Evolutionary conservation across 1,140 invertebrate genomes (phyloP), one percentile per base, ranked within the genome.

Genomic region (Varroa destructor): DNA sequence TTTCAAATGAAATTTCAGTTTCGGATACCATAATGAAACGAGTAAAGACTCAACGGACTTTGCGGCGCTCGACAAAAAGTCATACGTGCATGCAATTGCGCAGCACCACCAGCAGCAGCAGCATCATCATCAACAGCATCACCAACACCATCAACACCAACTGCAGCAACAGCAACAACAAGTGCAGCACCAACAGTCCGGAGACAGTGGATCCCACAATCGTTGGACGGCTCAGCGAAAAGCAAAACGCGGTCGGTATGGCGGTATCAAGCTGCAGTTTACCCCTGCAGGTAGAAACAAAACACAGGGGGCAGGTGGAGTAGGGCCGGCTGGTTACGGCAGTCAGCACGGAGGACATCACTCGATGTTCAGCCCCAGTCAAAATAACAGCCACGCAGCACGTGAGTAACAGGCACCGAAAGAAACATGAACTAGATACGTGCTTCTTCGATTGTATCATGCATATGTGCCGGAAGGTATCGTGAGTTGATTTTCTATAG

Each of bases 341-440:
- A 8, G 46, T 51, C 46, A 51, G 46, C 46, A 51, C 46, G 46
- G 46, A 51, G 46, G 46, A 51, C 46, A 67, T 37, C 61, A 67
- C 61, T 67, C 61, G 61, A 67, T 67, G 61, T 67, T 67, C 37
- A 67, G 61, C 61, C 61, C 61, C 12, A 67, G 61, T 67, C 61
- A 67, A 40, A 3, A 58, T 42, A 58, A 42, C 40, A 67, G 36
- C 61, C 12, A 40, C 46, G 8, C 46, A 51, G 46, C 46, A 51
- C 46, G 46, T 51, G 46, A 51, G 46, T 51, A 51, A 51, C 46
- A 51, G 4, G 46, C 8, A 25, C 25, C 4, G 8, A 8, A 51
- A 51, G 46, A 51, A 51, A 8, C 3, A 51, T 51, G 46, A 51
- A 5, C 8, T 5, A 51, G 8, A 51, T 51, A 51, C 3, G 46